Evolutionary conservation across 2,797 vertebrate species (phyloP).

Genomic region (Nannoperca australis): DNA sequence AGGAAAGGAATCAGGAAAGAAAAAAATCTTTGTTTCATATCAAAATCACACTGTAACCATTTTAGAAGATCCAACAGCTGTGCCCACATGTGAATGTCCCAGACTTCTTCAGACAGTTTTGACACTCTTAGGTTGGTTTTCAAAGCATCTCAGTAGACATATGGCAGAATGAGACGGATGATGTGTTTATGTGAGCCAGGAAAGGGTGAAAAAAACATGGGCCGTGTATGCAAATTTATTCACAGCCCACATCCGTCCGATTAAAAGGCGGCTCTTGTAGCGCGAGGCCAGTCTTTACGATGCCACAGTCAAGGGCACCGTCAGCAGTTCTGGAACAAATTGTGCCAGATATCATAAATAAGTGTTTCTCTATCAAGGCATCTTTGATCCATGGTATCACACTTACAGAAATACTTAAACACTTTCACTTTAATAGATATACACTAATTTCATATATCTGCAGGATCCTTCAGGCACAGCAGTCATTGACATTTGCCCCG

Average conservation of each 20-base stretch:
- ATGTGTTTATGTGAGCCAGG: conserved; percentile 52
- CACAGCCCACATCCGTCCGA: conserved; percentile 56
- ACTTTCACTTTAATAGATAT: conserved; percentile 70
- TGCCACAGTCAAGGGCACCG: conserved; percentile 52
- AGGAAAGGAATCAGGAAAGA: conserved; percentile 35
- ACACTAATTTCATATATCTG: conserved; percentile 66
- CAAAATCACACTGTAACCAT: conserved; percentile 48
- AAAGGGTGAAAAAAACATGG: conserved; percentile 51
- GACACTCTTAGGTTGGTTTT: conserved; percentile 37
- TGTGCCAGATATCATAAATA: conserved; percentile 73
- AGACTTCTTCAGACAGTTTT: conserved; percentile 21
- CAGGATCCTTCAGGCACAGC: conserved; percentile 58
- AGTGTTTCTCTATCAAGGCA: conserved; percentile 73
- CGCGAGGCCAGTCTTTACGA: conserved; percentile 28
- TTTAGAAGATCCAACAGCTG: conserved; percentile 46
- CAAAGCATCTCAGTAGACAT: conserved; percentile 56
- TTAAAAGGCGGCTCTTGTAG: conserved; percentile 51
- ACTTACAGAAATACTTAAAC: conserved; percentile 66
- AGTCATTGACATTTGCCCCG: conserved; percentile 51
- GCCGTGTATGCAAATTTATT: conserved; percentile 57
- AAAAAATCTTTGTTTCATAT: conserved; percentile 43
- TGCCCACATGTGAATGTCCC: conserved; percentile 31
- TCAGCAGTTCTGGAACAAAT: conserved; percentile 52
- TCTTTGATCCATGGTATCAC: conserved; percentile 69
- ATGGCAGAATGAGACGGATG: conserved; percentile 31